A percentile compares a stretch with the other conserved stretches of the same genome.
These are phyloP conservation scores for Callithrix jacchus DNA, from an alignment of 2,113 vertebrate species.

Conservation along the genomic window DNA sequence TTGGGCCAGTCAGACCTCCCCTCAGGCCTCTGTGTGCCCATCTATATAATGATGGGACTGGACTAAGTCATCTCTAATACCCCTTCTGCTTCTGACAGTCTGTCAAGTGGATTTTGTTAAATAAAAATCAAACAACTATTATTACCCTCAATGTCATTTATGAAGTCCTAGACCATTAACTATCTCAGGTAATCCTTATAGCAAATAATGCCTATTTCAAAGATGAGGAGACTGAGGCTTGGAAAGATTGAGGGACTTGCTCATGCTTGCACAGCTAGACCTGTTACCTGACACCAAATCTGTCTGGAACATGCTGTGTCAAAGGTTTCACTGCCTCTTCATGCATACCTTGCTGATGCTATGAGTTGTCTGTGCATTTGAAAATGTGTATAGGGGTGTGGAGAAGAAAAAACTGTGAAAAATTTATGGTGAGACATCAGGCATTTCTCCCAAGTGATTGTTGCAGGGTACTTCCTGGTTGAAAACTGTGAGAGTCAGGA, in stretches of 20 bases:
- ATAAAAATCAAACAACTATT: background rate
- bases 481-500: background rate
- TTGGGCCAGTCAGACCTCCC: background rate
- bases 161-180: background rate
- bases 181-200: background rate
- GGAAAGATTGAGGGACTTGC: background rate
- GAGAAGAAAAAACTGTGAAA: background rate
- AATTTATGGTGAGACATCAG: background rate
- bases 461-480: background rate
- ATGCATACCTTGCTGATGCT: background rate
- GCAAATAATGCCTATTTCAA: background rate
- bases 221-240: background rate
- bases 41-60: background rate
- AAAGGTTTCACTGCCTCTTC: background rate
- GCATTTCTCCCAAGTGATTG: background rate
- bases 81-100: constrained; percentile 7
- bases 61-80: background rate
- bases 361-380: background rate
- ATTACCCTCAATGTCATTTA: background rate
- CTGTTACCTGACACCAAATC: background rate
- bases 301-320: background rate
- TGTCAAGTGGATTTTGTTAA: constrained; percentile 22
- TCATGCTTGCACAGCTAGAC: background rate
- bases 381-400: background rate
- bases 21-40: background rate